Conservation (phyloP, 2,797 vertebrate species). For the Enteromius fasciolatus region DNA sequence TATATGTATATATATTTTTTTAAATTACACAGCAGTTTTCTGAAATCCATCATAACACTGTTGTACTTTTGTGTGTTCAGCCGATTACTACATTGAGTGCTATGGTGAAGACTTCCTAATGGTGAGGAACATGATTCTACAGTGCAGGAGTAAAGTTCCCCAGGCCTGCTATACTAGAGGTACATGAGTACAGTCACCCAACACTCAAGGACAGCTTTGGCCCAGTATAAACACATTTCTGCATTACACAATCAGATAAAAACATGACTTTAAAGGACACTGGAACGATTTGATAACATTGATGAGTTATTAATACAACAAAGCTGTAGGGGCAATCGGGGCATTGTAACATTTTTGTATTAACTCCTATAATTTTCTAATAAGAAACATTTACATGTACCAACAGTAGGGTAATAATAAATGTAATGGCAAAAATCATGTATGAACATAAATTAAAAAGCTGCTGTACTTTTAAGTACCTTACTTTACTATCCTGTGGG, state of each 20-base stretch:
- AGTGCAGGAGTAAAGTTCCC: slow-evolving; percentile 59
- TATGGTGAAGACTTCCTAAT: slow-evolving; percentile 68
- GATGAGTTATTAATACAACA: background rate
- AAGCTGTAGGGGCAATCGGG: background rate
- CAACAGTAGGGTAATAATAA: background rate
- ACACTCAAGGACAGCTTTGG: background rate
- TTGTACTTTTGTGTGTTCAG: slow-evolving; percentile 48
- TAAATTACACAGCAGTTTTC: too few relatives aligned
- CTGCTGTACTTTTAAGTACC: background rate
- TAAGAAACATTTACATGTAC: background rate
- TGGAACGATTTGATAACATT: background rate
- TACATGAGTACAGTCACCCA: slow-evolving; percentile 47
- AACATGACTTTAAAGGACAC: background rate
- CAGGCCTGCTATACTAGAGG: slow-evolving; percentile 76
- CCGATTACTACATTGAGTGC: slow-evolving; percentile 65
- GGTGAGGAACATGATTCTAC: slow-evolving; percentile 62
- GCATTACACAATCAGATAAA: background rate
- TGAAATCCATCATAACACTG: too few relatives aligned
- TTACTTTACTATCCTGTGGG: background rate
- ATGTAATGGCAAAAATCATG: background rate
- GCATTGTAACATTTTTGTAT: background rate
- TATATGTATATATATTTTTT: too few relatives aligned
- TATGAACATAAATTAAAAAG: background rate
- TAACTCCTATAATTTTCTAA: background rate
- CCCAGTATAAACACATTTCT: background rate